These are phyloP conservation scores for Oscheius myriophilus DNA, from an alignment of 2,888 invertebrate genomes.

Conservation along the genomic window DNA sequence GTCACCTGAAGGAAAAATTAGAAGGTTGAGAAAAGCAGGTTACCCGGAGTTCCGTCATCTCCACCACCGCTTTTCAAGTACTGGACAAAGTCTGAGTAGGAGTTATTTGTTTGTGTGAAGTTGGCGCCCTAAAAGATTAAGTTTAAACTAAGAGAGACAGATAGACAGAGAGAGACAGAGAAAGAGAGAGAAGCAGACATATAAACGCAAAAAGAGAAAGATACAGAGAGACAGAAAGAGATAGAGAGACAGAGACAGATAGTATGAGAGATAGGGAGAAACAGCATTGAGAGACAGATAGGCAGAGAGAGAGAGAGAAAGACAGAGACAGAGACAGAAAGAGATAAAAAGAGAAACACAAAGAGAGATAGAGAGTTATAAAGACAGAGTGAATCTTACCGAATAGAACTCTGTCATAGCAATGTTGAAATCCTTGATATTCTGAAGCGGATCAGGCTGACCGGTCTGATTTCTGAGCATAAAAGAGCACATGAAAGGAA, in stretches of 20 bases:
- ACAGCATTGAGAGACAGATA: neutral
- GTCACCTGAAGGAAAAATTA: slow-evolving; percentile 2
- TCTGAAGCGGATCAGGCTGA: slow-evolving; percentile 29
- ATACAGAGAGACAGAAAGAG: neutral
- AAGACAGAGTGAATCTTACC: slow-evolving; percentile 1
- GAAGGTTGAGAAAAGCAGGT: neutral
- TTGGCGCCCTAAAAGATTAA: neutral
- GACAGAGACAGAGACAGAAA: no score
- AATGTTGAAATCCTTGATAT: slow-evolving; percentile 39
- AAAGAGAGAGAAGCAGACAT: no score
- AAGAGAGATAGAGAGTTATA: no score
- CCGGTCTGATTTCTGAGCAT: slow-evolving; percentile 8
- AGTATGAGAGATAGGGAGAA: no score
- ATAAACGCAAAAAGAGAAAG: neutral
- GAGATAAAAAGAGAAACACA: no score
- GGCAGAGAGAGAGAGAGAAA: neutral
- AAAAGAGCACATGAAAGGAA: slow-evolving; percentile 75
- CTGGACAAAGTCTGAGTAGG: slow-evolving; percentile 36
- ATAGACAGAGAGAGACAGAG: no score
- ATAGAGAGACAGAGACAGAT: no score
- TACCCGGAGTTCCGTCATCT: neutral
- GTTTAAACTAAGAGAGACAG: no score
- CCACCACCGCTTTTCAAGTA: slow-evolving; percentile 17
- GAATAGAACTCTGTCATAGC: slow-evolving; percentile 73
- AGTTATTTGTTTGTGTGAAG: slow-evolving; percentile 39